Evolutionary conservation across 2,113 vertebrate species (phyloP).

Genomic region (Sylvilagus bachmani): DNA sequence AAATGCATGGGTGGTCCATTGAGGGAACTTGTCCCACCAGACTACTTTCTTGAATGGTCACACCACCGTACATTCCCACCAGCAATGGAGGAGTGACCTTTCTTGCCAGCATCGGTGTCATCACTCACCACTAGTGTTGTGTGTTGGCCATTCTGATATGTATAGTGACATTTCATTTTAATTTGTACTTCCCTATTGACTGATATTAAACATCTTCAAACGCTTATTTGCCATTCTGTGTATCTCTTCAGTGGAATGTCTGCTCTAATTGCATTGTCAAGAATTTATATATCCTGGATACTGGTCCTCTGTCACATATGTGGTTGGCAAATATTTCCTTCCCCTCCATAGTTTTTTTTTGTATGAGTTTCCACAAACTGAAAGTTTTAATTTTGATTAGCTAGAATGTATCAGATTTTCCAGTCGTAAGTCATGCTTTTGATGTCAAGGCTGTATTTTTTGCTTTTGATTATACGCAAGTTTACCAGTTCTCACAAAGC

Average conservation of each 20-base stretch:
- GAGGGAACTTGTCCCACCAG: background rate
- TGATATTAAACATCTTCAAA: background rate
- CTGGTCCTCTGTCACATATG: background rate
- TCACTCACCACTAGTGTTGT: background rate
- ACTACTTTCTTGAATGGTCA: background rate
- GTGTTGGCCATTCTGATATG: background rate
- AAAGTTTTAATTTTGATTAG: conserved; percentile 31
- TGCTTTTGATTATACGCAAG: background rate
- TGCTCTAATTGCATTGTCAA: background rate
- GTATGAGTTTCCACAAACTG: background rate
- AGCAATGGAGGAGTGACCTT: background rate
- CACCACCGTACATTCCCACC: background rate
- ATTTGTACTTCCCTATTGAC: background rate
- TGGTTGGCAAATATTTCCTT: background rate
- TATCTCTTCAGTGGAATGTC: background rate
- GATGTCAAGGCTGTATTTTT: conserved; percentile 17
- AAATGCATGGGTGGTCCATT: background rate
- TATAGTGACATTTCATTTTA: background rate
- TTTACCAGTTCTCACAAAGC: conserved; percentile 17
- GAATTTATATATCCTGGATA: conserved; percentile 30
- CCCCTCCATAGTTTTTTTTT: background rate
- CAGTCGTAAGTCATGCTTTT: conserved; percentile 34
- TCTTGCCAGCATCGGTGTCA: background rate
- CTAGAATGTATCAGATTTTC: conserved; percentile 33
- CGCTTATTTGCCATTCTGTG: background rate